These are phyloP conservation scores for Synanceia verrucosa DNA, from an alignment of 2,797 vertebrate species.

Conservation along the genomic window DNA sequence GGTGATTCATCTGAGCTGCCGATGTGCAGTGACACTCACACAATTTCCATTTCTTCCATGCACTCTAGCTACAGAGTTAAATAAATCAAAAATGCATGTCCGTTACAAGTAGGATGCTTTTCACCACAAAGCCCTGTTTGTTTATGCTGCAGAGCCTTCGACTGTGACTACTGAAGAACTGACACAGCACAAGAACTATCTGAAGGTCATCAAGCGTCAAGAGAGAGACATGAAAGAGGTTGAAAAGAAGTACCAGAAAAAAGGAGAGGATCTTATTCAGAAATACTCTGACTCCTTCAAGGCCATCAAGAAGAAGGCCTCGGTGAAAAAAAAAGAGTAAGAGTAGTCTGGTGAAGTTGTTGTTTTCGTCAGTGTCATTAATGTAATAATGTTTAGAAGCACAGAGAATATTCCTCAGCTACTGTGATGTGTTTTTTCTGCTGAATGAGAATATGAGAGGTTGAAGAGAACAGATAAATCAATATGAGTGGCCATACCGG, in stretches of 20 bases:
- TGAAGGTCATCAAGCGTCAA: conserved; percentile 92
- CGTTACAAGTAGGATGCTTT: not conserved
- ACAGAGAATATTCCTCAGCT: conserved; percentile 33
- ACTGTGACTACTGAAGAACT: conserved; percentile 88
- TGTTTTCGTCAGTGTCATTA: conserved; percentile 51
- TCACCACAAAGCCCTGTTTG: conserved; percentile 14
- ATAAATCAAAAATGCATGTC: conserved; percentile 3
- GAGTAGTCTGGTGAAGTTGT: conserved; percentile 57
- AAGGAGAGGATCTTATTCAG: conserved; percentile 88
- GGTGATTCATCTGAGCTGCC: conserved; percentile 41
- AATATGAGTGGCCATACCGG: conserved; percentile 15
- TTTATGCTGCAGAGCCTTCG: conserved; percentile 78
- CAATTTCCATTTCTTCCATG: conserved; percentile 1
- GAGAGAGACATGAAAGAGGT: conserved; percentile 91
- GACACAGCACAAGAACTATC: conserved; percentile 88
- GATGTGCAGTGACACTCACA: not conserved
- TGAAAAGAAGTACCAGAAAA: conserved; percentile 88
- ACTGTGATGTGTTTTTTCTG: conserved; percentile 52
- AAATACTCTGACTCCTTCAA: conserved; percentile 84
- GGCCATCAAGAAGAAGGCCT: conserved; percentile 81
- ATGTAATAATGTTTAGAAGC: conserved; percentile 41
- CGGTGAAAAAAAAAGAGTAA: conserved; percentile 89
- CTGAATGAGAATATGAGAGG: conserved; percentile 26
- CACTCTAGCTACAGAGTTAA: not conserved
- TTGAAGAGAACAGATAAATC: conserved; percentile 35